phyloP scores from a whole-genome alignment of 92 coral and sea anemone species.

The Siderastrea siderea region DNA sequence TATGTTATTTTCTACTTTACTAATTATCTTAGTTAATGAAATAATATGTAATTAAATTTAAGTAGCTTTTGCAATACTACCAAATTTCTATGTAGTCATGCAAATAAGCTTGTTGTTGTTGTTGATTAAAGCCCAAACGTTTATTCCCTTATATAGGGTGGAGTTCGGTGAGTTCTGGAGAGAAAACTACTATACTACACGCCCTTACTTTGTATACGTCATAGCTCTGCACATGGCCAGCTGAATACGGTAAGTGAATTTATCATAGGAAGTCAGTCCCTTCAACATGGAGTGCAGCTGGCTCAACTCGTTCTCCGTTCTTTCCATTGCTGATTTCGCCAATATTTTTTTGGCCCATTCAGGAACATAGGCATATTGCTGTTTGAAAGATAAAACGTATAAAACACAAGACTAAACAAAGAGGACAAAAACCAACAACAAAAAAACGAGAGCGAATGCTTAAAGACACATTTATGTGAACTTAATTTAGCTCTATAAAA shows the following conservation, averaged over 20 bases:
- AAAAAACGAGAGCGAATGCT: no score
- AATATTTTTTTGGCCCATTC: conserved; percentile 91
- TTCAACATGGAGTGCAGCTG: conserved; percentile 89
- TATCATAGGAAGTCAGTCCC: conserved; percentile 89
- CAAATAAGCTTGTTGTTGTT: no score
- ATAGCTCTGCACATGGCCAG: conserved; percentile 98
- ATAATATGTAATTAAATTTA: no score
- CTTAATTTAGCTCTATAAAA: no score
- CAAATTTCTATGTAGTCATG: no score
- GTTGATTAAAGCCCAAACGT: neutral
- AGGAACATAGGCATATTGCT: conserved; percentile 98
- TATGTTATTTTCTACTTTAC: no score
- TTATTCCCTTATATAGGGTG: neutral
- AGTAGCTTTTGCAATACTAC: no score
- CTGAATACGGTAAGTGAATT: conserved; percentile 95
- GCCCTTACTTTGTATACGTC: conserved; percentile 82
- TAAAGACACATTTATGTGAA: no score
- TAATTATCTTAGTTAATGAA: no score
- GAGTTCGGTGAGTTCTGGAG: neutral
- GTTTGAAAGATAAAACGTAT: neutral
- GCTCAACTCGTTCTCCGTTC: conserved; percentile 83
- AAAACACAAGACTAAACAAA: neutral
- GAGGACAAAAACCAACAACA: no score
- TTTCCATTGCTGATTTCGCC: conserved; percentile 85
- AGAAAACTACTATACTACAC: neutral